Evolutionary conservation across 2,888 invertebrate genomes (phyloP).

Genomic region (Drosophila nigritarsus): DNA sequence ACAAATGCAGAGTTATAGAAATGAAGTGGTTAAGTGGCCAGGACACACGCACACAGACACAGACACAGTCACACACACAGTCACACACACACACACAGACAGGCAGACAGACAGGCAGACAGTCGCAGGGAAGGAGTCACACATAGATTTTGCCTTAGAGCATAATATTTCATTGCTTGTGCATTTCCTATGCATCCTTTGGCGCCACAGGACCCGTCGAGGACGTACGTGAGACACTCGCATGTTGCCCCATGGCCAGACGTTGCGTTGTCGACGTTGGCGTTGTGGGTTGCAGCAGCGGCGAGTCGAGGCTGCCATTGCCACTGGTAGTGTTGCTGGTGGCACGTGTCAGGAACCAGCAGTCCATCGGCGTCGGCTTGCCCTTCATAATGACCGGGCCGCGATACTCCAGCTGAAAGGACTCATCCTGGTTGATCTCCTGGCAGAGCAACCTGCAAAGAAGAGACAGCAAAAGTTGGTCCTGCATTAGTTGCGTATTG

Average conservation of each 20-base stretch:
- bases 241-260: constrained; percentile 52
- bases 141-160: constrained; percentile 71
- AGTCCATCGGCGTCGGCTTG: constrained; percentile 96
- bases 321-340: constrained; percentile 61
- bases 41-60: constrained; percentile 35
- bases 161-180: constrained; percentile 76
- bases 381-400: constrained; percentile 97
- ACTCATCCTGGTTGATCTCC: constrained; percentile 93
- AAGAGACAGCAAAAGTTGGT: constrained; percentile 8
- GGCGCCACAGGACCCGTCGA: constrained; percentile 57
- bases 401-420: constrained; percentile 93
- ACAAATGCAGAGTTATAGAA: constrained; percentile 64
- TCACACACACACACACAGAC: constrained; percentile 40
- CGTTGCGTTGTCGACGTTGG: constrained; percentile 61
- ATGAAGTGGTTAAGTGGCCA: constrained; percentile 77
- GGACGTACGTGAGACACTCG: constrained; percentile 75
- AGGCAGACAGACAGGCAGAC: constrained; percentile 37
- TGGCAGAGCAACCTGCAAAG: constrained; percentile 91
- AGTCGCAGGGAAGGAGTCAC: constrained; percentile 41
- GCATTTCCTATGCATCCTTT: constrained; percentile 78
- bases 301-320: constrained; percentile 77
- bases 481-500: constrained; percentile 23
- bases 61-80: constrained; percentile 6
- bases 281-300: constrained; percentile 68
- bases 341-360: constrained; percentile 91